phyloP scores from a whole-genome alignment of 2,797 vertebrate species.

The Balearica regulorum region DNA sequence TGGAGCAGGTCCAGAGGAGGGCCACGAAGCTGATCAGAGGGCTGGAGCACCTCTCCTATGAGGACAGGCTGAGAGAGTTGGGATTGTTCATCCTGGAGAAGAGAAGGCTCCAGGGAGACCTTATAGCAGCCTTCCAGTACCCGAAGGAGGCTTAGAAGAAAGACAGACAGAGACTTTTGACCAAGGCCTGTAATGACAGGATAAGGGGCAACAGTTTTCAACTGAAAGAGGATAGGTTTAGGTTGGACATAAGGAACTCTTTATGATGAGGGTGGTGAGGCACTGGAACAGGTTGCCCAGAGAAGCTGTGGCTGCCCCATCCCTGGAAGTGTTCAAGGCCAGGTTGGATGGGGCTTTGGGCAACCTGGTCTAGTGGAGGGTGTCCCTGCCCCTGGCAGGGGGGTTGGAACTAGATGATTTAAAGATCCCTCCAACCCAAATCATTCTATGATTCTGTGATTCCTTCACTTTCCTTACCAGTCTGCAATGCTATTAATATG shows the following conservation, averaged over 20 bases:
- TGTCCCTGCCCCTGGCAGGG: not conserved
- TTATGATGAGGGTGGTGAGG: not conserved
- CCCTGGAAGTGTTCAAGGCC: not conserved
- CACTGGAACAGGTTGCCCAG: not conserved
- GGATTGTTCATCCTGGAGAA: not conserved
- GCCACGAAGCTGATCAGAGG: not conserved
- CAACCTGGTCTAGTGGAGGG: not conserved
- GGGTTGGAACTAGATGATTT: not conserved
- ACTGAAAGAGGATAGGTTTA: not conserved
- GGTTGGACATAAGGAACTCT: not conserved
- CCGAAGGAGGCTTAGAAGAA: not conserved
- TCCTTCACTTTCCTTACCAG: not conserved
- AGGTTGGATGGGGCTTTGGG: not conserved
- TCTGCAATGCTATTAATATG: not conserved
- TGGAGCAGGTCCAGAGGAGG: not conserved
- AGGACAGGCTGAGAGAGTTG: not conserved
- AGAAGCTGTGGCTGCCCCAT: not conserved
- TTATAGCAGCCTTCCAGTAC: not conserved
- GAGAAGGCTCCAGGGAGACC: not conserved
- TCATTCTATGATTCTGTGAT: not conserved
- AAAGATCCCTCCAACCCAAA: not conserved
- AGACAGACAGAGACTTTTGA: not conserved
- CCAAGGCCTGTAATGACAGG: not conserved
- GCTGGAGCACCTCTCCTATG: not conserved
- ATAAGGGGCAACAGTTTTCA: not conserved